phyloP scores from a whole-genome alignment of 1,140 invertebrate genomes.

The Pomacea maculata region DNA sequence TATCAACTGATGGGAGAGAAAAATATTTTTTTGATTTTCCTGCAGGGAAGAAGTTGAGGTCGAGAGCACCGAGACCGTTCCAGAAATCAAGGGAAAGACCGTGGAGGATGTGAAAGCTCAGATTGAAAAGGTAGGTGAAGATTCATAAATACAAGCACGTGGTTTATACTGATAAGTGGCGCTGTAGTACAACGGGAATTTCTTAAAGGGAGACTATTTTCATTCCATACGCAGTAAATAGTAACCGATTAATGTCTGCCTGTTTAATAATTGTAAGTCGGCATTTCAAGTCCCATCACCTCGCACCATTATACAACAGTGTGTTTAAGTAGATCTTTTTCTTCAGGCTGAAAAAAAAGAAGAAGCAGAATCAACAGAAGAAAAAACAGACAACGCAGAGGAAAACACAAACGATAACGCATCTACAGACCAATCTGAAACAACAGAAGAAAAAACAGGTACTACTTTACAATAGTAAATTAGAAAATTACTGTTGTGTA shows the following conservation, averaged over 20 bases:
- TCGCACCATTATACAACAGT: not conserved
- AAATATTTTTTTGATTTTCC: not conserved
- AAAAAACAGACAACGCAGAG: slow-evolving; percentile 26
- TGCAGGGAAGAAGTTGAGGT: slow-evolving; percentile 39
- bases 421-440: slow-evolving; percentile 17
- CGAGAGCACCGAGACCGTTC: slow-evolving; percentile 34
- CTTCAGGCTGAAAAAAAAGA: slow-evolving; percentile 27
- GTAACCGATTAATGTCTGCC: not conserved
- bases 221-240: not conserved
- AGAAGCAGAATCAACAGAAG: slow-evolving; percentile 31
- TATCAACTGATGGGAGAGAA: not conserved
- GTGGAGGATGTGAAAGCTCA: slow-evolving; percentile 40
- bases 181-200: no score
- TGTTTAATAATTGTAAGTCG: not conserved
- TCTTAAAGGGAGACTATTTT: no score
- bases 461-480: not conserved
- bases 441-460: not conserved
- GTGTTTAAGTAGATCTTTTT: slow-evolving; percentile 1
- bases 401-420: slow-evolving; percentile 45
- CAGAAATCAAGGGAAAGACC: slow-evolving; percentile 36
- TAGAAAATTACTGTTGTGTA: no score
- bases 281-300: not conserved
- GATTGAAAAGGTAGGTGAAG: slow-evolving; percentile 26
- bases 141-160: not conserved
- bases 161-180: not conserved